Evolutionary conservation across 2,888 invertebrate genomes (phyloP), one percentile per base, ranked within the genome.

Genomic region (Teleogryllus oceanicus): DNA sequence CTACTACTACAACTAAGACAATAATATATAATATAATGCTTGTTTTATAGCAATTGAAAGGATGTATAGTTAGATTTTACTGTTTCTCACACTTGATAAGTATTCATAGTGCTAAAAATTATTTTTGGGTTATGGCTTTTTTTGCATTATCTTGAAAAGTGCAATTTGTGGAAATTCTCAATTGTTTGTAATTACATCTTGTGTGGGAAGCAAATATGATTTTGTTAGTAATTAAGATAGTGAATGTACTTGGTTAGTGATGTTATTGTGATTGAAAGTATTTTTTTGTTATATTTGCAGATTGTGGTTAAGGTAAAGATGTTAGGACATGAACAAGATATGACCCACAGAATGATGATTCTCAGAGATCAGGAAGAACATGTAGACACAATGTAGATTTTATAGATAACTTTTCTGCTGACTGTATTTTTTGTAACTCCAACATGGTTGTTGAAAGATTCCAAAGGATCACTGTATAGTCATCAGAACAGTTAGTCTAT

Each of bases 201-300:
- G 37, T 37, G 37, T 37, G 37, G 37, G 37, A 37, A 37, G 37
- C 37, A 37, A 37, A 37, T 37, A 37, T 37, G 37, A 37, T 37
- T 37, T 37, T 37, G 37, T 37, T 37, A 37, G 37, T 37, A 8
- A 37, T 37, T 37, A 37, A 37, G 37, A 8, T 37, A 37, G 8
- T 37, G 37, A 37, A 37, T 37, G 37, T 37, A 37, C 37, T 37
- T 37, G 37, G 37, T 37, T 37, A 37, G 37, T 37, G 37, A 37
- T 37, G 8, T 37, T 37, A 37, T 62, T 62, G 62, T 62, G 62
- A 62, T 62, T 62, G 62, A 62, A 62, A 62, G 62, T 80, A 82
- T 81, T 82, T 81, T 83, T 82, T 82, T 83, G 82, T 83, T 83
- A 82, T 83, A 82, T 83, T 83, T 83, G 82, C 83, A 83, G 83